Percentiles rank a stretch among this genome's conserved stretches.
Conservation (phyloP, 2,797 vertebrate genomes). For the Sitta carolinensis region DNA sequence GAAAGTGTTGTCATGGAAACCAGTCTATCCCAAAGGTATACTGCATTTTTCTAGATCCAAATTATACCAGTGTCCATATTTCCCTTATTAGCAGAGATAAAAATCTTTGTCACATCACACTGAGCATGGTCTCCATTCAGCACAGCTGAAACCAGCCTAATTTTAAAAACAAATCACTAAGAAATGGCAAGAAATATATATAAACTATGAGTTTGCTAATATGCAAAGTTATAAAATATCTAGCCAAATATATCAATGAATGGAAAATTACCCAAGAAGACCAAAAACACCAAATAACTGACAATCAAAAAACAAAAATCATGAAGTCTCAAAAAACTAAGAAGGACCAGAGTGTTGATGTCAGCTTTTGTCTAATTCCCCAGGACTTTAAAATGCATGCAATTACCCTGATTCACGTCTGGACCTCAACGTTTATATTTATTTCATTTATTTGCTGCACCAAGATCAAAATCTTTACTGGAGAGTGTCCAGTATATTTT, state of each 20-base stretch:
- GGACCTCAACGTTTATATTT: background rate
- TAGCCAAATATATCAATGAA: background rate
- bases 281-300: background rate
- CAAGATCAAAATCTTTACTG: background rate
- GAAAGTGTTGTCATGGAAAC: constrained; percentile 74
- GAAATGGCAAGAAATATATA: background rate
- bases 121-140: background rate
- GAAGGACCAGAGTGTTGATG: background rate
- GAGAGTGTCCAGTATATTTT: background rate
- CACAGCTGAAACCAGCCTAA: background rate
- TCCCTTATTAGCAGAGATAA: background rate
- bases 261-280: background rate
- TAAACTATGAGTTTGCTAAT: background rate
- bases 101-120: background rate
- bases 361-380: background rate
- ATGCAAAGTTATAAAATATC: background rate
- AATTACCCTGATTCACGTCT: background rate
- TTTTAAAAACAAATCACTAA: background rate
- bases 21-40: constrained; percentile 67
- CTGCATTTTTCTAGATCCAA: background rate
- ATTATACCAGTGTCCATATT: background rate
- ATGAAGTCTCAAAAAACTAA: background rate
- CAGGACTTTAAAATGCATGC: background rate
- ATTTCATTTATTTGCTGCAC: background rate
- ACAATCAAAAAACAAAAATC: background rate